Evolutionary conservation across 2,113 vertebrate species (phyloP).

Genomic region (Nothocercus julius): DNA sequence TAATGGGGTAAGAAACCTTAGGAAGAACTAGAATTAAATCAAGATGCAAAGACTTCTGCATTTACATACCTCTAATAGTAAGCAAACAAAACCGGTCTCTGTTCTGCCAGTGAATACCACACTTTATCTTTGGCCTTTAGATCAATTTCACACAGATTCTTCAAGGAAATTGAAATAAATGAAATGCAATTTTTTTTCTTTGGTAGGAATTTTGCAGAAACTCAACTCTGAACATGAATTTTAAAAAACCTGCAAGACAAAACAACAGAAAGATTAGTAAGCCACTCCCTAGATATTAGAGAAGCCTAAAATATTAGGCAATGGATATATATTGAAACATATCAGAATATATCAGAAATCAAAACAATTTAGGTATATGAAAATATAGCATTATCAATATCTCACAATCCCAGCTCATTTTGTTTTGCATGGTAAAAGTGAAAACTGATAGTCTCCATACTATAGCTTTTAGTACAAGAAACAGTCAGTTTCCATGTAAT

Average conservation of each 20-base stretch:
- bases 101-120: background rate
- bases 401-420: background rate
- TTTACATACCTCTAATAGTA: background rate
- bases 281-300: background rate
- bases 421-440: background rate
- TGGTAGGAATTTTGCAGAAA: background rate
- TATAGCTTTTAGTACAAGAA: background rate
- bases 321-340: background rate
- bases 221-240: background rate
- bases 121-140: background rate
- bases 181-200: background rate
- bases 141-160: background rate
- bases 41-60: background rate
- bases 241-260: background rate
- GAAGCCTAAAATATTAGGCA: background rate
- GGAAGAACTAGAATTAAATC: background rate
- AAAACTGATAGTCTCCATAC: background rate
- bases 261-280: background rate
- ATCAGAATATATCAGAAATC: background rate
- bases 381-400: background rate
- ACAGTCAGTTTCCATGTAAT: background rate
- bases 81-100: background rate
- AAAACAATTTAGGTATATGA: background rate
- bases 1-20: background rate
- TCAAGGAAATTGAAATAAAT: background rate